Evolutionary conservation across 1,140 invertebrate species (phyloP), one percentile per base, ranked within the genome.

Genomic region (Tribolium madens): DNA sequence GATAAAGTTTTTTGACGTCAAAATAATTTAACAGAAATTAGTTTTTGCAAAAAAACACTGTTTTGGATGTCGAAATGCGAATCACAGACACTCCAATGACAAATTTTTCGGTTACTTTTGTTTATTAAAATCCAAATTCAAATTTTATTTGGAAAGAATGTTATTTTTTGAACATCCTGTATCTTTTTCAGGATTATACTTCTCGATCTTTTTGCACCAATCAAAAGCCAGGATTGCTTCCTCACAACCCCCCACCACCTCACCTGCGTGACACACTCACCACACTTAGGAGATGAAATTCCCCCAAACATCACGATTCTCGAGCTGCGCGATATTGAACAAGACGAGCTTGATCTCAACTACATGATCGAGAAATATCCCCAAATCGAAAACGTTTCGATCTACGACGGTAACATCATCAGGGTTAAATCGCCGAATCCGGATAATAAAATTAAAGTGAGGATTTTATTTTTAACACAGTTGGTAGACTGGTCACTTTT

Each of bases 141-240:
- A n/a, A n/a, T n/a, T n/a, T n/a, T n/a, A n/a, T n/a, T n/a, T n/a
- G n/a, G n/a, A n/a, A n/a, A n/a, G n/a, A n/a, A n/a, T n/a, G n/a
- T n/a, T n/a, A n/a, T n/a, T n/a, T n/a, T n/a, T n/a, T n/a, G n/a
- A n/a, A n/a, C n/a, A n/a, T n/a, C n/a, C n/a, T n/a, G n/a, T n/a
- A n/a, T n/a, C n/a, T n/a, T n/a, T n/a, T 12, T 15, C 57, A 64
- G 57, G 57, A n/a, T 64, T 33, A 6, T 64, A 7, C n/a, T 64
- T 33, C 6, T 64, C 1, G 12, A 64, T 10, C 18, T 57, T 26
- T 2, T n/a, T 21, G 17, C 52, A 50, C 48, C 6, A 50, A 17
- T 14, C 52, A 57, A 57, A 10, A 9, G 15, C 9, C 52, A 57
- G 9, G 17, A 33, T 26, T 64, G 57, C 26, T 0, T 33, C 3